Evolutionary conservation across 2,113 vertebrate genomes (phyloP), one percentile per base, ranked within the genome.

Genomic region (Melanostigma gelatinosum): DNA sequence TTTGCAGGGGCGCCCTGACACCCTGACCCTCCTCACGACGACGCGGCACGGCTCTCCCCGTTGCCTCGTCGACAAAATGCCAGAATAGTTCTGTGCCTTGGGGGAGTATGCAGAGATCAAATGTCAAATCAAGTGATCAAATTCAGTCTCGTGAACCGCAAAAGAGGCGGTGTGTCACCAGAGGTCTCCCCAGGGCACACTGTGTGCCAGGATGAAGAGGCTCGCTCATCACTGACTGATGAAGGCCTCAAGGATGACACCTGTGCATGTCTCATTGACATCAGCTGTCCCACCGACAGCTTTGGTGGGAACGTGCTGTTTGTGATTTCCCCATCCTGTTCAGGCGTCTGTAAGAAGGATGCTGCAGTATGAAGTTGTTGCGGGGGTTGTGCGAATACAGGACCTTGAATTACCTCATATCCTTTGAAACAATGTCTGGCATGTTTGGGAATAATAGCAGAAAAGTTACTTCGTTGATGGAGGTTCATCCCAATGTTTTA

Each of bases 71-170:
- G 80, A 77, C 76, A 42, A 88, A 87, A 89, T 88, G 78, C 71
- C 83, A 89, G 67, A 76, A 58, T 32, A 50, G 20, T 84, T 85
- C 84, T 67, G 72, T 67, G 72, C 85, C 84, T 72, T 16, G 24
- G 84, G 84, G 84, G 79, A 76, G 50, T 70, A 50, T 2, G 64
- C 58, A 24, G 72, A 62, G 87, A 91, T 91, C 80, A 90, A 92
- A 83, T 66, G 66, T 34, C 67, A n/a, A n/a, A n/a, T n/a, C n/a
- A n/a, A n/a, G n/a, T n/a, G n/a, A n/a, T n/a, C n/a, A n/a, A 60
- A 80, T 82, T 88, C 80, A 75, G 66, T 70, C 77, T 72, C 79
- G 64, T 82, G 60, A 85, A 84, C 57, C 77, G 50, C 76, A 74
- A 60, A 34, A 18, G 73, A 42, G 72, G 65, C 61, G 78, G 80